These are phyloP conservation scores for Probaryconus sp. DNA, from an alignment of 1,140 invertebrate genomes.

Conservation along the genomic window DNA sequence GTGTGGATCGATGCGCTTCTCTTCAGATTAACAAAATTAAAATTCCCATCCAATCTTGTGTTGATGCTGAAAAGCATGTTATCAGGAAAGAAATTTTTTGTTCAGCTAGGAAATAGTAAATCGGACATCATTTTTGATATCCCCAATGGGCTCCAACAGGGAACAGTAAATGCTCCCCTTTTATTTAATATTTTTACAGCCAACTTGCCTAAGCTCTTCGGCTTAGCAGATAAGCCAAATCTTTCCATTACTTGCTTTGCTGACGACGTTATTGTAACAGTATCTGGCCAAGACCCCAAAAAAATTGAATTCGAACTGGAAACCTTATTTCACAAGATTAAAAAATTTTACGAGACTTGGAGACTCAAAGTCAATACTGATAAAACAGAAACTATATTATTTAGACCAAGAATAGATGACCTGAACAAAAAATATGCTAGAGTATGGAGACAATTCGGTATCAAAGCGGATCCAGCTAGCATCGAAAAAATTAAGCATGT, in stretches of 20 bases:
- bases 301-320: neutral
- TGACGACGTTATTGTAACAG: constrained; percentile 34
- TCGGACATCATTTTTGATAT: too few relatives aligned
- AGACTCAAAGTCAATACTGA: neutral
- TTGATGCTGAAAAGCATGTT: too few relatives aligned
- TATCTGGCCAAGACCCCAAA: constrained; percentile 23
- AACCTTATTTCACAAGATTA: neutral
- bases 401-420: neutral
- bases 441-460: neutral
- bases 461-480: too few relatives aligned
- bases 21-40: neutral
- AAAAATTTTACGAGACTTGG: neutral
- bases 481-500: neutral
- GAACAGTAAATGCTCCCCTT: constrained; percentile 6
- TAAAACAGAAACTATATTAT: neutral
- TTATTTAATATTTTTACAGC: constrained; percentile 31
- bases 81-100: too few relatives aligned
- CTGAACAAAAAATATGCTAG: neutral
- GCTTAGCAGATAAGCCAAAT: neutral
- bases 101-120: too few relatives aligned
- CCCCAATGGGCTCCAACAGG: neutral
- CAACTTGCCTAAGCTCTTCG: constrained; percentile 9
- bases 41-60: too few relatives aligned
- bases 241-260: constrained; percentile 27
- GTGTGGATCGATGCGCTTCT: neutral